Base-by-base conservation (phyloP, 2,888 invertebrate genomes). In the Amphimallon solstitiale region DNA sequence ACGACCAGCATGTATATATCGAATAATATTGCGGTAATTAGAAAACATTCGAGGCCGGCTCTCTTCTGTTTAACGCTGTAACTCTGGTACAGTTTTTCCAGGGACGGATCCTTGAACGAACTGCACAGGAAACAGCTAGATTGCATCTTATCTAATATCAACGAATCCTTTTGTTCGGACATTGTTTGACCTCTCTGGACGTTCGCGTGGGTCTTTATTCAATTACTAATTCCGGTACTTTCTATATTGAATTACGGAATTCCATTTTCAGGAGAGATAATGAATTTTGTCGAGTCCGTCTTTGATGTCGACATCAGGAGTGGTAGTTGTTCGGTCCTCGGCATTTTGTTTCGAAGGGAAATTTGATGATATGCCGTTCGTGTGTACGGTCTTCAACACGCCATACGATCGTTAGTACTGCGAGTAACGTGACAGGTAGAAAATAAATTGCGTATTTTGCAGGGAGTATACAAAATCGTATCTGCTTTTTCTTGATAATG, bases 21-120 rank as follows among this genome's bases (percentile, higher is more conserved):
- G 80, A 89, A 89, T 60, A 90, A 81, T n/a, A 90, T 83, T 52
- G 89, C 88, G 59, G 89, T 86, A 38, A 88, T 81, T 14, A 91
- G 83, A 80, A 91, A 91, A 80, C 90, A 89, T 77, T 88, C 87
- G 45, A 92, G 82, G 34, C 91, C 91, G 49, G 88, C 87, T 51
- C 90, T 86, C 74, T 91, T 88, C 78, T 91, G 91, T 75, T 90
- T 89, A 48, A 89, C 85, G 74, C 89, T 89, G 80, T 91, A 92
- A 68, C 88, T 88, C 72, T 89, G 89, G 78, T 91, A 92, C 3
- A 92, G 84, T 74, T 86, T 86, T 77, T 92, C 90, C 70, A 91
- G 83, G 56, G 89, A 86, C 6, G 86, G 84, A 75, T 88, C 89
- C 35, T 87, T 83, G 78, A 89, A 89, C 46, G 85, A 85, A 60